Evolutionary conservation across 2,113 vertebrate species (phyloP).

Genomic region (Pterocles burchelli): DNA sequence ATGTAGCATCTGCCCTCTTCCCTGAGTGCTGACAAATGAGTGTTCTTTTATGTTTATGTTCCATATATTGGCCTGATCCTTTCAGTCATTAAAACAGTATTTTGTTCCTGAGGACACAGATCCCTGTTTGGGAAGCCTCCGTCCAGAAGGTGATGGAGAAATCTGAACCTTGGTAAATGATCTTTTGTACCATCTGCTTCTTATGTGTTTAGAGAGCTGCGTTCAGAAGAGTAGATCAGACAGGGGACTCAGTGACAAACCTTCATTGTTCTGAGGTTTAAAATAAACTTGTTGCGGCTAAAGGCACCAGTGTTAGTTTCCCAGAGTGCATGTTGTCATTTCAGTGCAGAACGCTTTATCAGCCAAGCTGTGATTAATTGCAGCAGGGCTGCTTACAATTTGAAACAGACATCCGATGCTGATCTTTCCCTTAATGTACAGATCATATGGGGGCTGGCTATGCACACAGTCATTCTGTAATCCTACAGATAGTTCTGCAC

Average conservation of each 20-base stretch:
- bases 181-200: slow-evolving; percentile 65
- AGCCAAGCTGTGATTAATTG: slow-evolving; percentile 26
- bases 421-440: background rate
- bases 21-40: background rate
- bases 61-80: background rate
- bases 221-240: slow-evolving; percentile 11
- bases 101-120: slow-evolving; percentile 35
- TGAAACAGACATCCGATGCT: background rate
- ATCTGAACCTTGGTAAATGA: slow-evolving; percentile 46
- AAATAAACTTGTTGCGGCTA: slow-evolving; percentile 36
- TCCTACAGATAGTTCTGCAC: background rate
- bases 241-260: slow-evolving; percentile 26
- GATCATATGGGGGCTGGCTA: background rate
- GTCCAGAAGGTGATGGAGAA: slow-evolving; percentile 45
- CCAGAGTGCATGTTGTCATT: background rate
- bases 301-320: background rate
- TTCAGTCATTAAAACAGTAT: slow-evolving; percentile 14
- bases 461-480: background rate
- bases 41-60: background rate
- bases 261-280: slow-evolving; percentile 8
- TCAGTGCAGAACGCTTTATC: background rate
- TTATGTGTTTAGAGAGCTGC: slow-evolving; percentile 46
- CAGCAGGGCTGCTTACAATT: slow-evolving; percentile 1
- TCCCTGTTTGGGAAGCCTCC: slow-evolving; percentile 42
- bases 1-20: background rate